Evolutionary conservation across 2,113 vertebrate genomes (phyloP).

Genomic region (Trogon surrucura): DNA sequence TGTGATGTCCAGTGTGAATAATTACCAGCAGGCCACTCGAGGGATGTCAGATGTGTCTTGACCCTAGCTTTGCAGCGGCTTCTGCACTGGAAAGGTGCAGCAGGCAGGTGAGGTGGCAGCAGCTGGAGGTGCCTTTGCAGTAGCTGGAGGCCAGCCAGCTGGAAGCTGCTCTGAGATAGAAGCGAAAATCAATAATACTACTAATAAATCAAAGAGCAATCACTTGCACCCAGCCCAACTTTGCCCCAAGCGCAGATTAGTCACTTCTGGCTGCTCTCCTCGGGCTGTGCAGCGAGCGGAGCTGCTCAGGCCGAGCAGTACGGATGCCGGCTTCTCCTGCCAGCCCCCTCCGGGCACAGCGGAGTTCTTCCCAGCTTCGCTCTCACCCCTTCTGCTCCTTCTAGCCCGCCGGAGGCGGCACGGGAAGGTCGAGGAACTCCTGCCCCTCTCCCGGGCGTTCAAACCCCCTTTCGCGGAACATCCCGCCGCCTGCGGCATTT

Average conservation of each 20-base stretch:
- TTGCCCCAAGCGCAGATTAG: not conserved
- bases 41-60: not conserved
- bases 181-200: not conserved
- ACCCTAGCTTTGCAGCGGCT: not conserved
- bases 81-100: not conserved
- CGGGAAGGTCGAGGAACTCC: not conserved
- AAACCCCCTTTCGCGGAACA: not conserved
- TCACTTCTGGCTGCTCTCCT: not conserved
- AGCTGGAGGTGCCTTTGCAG: not conserved
- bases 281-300: accelerated
- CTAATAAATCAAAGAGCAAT: not conserved
- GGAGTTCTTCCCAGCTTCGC: not conserved
- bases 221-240: not conserved
- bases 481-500: not conserved
- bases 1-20: not conserved
- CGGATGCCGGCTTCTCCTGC: not conserved
- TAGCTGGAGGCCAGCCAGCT: not conserved
- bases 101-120: not conserved
- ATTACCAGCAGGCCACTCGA: not conserved
- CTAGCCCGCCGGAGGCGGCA: not conserved
- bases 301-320: not conserved
- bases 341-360: not conserved
- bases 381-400: no score
- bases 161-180: not conserved
- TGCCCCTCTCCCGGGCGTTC: not conserved